Evolutionary conservation across 2,888 invertebrate genomes (phyloP).

Genomic region (Gastracanthus pulcherrimus): DNA sequence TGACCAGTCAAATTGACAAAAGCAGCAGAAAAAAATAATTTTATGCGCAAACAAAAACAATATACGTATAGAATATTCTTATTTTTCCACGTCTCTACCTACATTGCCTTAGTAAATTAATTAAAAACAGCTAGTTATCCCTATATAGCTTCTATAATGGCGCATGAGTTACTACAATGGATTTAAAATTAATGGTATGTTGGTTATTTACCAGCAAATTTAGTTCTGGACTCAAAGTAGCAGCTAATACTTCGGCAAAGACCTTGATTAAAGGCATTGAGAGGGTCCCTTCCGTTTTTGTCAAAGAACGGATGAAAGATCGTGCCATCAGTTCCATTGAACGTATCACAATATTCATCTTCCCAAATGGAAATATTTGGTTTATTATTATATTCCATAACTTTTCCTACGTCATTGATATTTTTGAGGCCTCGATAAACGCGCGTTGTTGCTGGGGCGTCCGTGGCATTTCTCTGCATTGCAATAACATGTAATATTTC

Average conservation of each 20-base stretch:
- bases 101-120: too few species aligned
- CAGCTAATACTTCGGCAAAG: slow-evolving; percentile 81
- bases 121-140: too few species aligned
- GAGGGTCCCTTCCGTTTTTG: slow-evolving; percentile 79
- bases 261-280: slow-evolving; percentile 86
- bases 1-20: too few species aligned
- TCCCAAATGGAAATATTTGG: slow-evolving; percentile 83
- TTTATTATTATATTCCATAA: slow-evolving; percentile 84
- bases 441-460: slow-evolving; percentile 83
- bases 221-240: neutral
- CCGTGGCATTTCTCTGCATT: slow-evolving; percentile 85
- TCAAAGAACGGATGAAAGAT: slow-evolving; percentile 89
- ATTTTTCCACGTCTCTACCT: too few species aligned
- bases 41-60: too few species aligned
- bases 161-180: too few species aligned
- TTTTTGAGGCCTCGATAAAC: slow-evolving; percentile 87
- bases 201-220: neutral
- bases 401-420: slow-evolving; percentile 85
- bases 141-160: too few species aligned
- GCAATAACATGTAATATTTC: too few species aligned
- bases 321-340: slow-evolving; percentile 91
- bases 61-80: too few species aligned
- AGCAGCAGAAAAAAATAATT: too few species aligned
- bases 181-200: too few species aligned
- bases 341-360: slow-evolving; percentile 85